Base-by-base conservation (phyloP, 2,888 invertebrate genomes). In the Heteromurus nitidus region DNA sequence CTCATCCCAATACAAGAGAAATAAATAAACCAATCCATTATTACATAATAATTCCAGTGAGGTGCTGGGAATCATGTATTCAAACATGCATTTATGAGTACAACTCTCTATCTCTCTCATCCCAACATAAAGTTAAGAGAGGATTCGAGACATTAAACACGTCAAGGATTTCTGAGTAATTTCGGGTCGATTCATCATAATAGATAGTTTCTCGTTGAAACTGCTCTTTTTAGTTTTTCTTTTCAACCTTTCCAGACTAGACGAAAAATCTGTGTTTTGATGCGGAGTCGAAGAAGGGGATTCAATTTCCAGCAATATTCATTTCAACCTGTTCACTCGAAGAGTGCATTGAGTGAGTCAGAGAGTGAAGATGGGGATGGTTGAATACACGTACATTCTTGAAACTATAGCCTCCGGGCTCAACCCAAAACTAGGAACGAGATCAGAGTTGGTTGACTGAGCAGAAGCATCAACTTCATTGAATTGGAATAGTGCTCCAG, bases 311-410 rank as follows among this genome's bases (percentile, higher is more conserved):
- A 22, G 26, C n/a, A 55, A 26, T 7, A 55, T 55, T 55, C 26
- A 55, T 55, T 55, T 55, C 55, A 55, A 55, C 55, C 26, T 55
- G 55, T 26, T 55, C 55, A 3, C 53, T 69, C 30, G 20, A n/a
- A n/a, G 68, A 26, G 20, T 11, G 36, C 13, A 55, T 31, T n/a
- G 55, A 30, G n/a, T n/a, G n/a, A n/a, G n/a, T n/a, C n/a, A n/a
- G n/a, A n/a, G n/a, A n/a, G n/a, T n/a, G n/a, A n/a, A n/a, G n/a
- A n/a, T n/a, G n/a, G n/a, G n/a, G n/a, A 47, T 73, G 73, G 73
- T 62, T 62, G 73, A 73, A 62, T 73, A 50, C 73, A 62, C 62
- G 47, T 30, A 73, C 26, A 70, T 70, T 70, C 62, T 30, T 24
- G 62, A 50, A 62, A 44, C 26, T n/a, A 36, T 36, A 18, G 62